Evolutionary conservation across 2,797 vertebrate genomes (phyloP).

Genomic region (Sebastes glaucus): DNA sequence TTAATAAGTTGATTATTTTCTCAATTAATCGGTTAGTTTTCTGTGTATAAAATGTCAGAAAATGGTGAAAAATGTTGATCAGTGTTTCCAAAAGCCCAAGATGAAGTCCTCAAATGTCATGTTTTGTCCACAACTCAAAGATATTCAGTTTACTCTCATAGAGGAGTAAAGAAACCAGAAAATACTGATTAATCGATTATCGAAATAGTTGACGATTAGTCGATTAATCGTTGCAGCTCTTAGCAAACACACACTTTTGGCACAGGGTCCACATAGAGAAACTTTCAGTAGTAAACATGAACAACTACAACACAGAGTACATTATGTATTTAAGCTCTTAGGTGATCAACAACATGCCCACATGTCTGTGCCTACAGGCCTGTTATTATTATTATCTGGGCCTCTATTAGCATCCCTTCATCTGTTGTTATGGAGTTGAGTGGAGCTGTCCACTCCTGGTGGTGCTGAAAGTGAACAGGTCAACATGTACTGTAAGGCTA

Average conservation of each 20-base stretch:
- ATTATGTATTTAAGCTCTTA: neutral
- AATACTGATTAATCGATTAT: too few species aligned
- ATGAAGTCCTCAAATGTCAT: too few species aligned
- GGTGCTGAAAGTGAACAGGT: constrained; percentile 66
- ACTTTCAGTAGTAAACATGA: neutral
- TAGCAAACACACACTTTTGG: neutral
- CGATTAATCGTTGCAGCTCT: too few species aligned
- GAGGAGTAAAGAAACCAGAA: too few species aligned
- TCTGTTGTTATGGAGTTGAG: neutral
- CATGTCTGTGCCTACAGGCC: neutral
- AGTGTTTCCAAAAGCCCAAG: too few species aligned
- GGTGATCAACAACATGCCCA: constrained; percentile 2
- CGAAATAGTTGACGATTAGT: too few species aligned
- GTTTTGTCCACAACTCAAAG: too few species aligned
- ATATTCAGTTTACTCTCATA: too few species aligned
- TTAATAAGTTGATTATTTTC: too few species aligned
- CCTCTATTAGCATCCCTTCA: neutral
- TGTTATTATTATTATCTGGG: constrained; percentile 9
- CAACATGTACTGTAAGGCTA: neutral
- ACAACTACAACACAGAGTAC: neutral
- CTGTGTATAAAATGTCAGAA: too few species aligned
- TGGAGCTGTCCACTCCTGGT: constrained; percentile 59
- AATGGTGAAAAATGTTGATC: too few species aligned
- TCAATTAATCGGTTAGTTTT: too few species aligned
- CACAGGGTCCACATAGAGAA: neutral